Evolutionary conservation across 2,888 invertebrate genomes (phyloP), one percentile per base, ranked within the genome.

Genomic region (Timema cristinae): DNA sequence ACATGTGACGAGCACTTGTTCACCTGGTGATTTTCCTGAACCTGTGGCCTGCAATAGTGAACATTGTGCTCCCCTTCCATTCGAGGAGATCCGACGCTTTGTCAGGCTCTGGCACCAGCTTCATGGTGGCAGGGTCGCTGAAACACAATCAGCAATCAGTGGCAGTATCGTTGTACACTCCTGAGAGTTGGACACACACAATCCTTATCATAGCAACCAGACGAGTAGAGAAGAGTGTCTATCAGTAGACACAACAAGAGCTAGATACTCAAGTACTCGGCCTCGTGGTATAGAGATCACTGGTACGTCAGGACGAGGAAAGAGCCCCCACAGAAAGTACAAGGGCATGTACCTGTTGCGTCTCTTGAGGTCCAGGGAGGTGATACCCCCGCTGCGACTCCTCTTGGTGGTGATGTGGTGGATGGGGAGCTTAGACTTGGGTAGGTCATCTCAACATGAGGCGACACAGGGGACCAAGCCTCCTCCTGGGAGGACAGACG

Each of bases 271-370:
- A 32, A 32, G 4, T 32, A 32, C 32, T 4, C 32, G 32, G 32
- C 32, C 32, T 32, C 4, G 32, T 32, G 32, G 32, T n/a, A n/a
- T n/a, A n/a, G n/a, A n/a, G n/a, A n/a, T n/a, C n/a, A n/a, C n/a
- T n/a, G n/a, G n/a, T n/a, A n/a, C n/a, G n/a, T n/a, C n/a, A 32
- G 32, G 32, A 32, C 32, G 4, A 32, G 32, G 32, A 32, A 32
- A 32, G 32, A 32, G 32, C 32, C 32, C 4, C 32, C 32, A 32
- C 32, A 32, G 32, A 32, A 32, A 32, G 32, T n/a, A n/a, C n/a
- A n/a, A n/a, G n/a, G n/a, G n/a, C n/a, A 91, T 91, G 83, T 92
- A 92, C 4, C 91, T 91, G 82, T 92, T 92, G 74, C 92, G 84
- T 47, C 92, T 84, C 51, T 88, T 85, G 72, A 91, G 81, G 76